Evolutionary conservation across 2,888 invertebrate genomes (phyloP).

Genomic region (Drosophila mulleri): DNA sequence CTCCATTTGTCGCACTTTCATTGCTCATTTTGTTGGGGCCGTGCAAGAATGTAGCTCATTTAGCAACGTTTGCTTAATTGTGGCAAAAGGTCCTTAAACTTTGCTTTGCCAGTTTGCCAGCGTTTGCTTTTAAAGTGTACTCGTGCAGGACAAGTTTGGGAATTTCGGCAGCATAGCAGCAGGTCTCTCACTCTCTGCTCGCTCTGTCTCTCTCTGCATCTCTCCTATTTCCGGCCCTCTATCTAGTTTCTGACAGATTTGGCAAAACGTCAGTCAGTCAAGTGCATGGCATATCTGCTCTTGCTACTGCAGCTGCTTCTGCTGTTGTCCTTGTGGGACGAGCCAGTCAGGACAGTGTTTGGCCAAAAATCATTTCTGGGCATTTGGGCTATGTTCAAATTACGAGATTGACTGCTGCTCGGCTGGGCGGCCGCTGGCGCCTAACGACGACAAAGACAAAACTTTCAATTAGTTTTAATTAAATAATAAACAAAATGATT

Average conservation of each 20-base stretch:
- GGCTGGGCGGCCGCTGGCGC: slow-evolving; percentile 19
- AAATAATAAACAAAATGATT: slow-evolving; percentile 66
- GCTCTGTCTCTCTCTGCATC: background rate
- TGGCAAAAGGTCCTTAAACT: slow-evolving; percentile 61
- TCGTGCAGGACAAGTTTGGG: slow-evolving; percentile 9
- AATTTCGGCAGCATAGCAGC: slow-evolving; percentile 16
- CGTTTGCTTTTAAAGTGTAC: slow-evolving; percentile 46
- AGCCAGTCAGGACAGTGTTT: slow-evolving; percentile 23
- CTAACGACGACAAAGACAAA: slow-evolving; percentile 30
- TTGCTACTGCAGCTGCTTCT: slow-evolving; percentile 4
- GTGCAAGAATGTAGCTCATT: slow-evolving; percentile 41
- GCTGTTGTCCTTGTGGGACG: slow-evolving; percentile 21
- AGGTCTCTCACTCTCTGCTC: background rate
- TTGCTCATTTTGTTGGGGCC: slow-evolving; percentile 49
- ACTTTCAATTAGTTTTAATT: slow-evolving; percentile 77
- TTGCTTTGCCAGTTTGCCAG: slow-evolving; percentile 33
- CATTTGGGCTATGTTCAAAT: slow-evolving; percentile 52
- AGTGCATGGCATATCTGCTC: slow-evolving; percentile 41
- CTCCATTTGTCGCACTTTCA: slow-evolving; percentile 51
- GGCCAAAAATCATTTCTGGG: slow-evolving; percentile 40
- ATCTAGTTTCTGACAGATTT: slow-evolving; percentile 51
- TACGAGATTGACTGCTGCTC: slow-evolving; percentile 68
- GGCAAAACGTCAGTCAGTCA: slow-evolving; percentile 52
- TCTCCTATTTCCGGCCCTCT: slow-evolving; percentile 21
- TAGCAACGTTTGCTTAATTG: slow-evolving; percentile 60